phyloP scores from a whole-genome alignment of 2,797 vertebrate species.

The Acipenser oxyrinchus region DNA sequence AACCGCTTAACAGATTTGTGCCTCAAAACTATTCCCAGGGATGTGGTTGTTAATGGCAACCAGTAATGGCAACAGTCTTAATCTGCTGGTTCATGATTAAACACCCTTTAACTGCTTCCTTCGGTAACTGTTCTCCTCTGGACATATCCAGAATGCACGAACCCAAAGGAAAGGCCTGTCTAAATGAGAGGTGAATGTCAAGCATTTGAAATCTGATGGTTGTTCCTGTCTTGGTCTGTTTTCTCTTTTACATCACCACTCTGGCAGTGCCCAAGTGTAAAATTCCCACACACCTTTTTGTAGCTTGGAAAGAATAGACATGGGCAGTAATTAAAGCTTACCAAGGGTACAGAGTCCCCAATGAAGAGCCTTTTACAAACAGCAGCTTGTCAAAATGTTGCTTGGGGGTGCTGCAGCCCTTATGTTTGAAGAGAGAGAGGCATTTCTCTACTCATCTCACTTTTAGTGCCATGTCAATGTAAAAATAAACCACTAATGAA shows the following conservation, averaged over 20 bases:
- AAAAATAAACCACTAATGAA: constrained; percentile 56
- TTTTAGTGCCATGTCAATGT: constrained; percentile 46
- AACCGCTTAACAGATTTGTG: too few relatives aligned
- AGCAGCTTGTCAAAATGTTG: constrained; percentile 17
- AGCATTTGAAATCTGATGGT: constrained; percentile 1
- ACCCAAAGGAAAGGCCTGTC: constrained; percentile 8
- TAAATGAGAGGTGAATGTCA: constrained; percentile 2
- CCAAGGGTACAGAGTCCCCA: constrained; percentile 1
- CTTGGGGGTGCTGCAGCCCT: constrained; percentile 32
- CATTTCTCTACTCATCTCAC: constrained; percentile 41
- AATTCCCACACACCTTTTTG: constrained; percentile 1
- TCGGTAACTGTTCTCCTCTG: neutral
- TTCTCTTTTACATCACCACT: neutral
- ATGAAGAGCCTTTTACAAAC: neutral
- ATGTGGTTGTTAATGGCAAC: neutral
- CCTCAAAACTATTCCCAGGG: neutral
- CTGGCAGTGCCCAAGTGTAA: neutral
- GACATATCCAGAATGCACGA: neutral
- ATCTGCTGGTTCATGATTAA: neutral
- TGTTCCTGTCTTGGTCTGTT: neutral
- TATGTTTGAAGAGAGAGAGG: constrained; percentile 37
- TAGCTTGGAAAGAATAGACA: constrained; percentile 3
- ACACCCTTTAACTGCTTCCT: neutral
- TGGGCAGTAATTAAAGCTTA: constrained; percentile 31
- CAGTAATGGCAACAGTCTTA: neutral